Base-by-base conservation (phyloP, 1,140 invertebrate genomes). In the Anastrepha obliqua region DNA sequence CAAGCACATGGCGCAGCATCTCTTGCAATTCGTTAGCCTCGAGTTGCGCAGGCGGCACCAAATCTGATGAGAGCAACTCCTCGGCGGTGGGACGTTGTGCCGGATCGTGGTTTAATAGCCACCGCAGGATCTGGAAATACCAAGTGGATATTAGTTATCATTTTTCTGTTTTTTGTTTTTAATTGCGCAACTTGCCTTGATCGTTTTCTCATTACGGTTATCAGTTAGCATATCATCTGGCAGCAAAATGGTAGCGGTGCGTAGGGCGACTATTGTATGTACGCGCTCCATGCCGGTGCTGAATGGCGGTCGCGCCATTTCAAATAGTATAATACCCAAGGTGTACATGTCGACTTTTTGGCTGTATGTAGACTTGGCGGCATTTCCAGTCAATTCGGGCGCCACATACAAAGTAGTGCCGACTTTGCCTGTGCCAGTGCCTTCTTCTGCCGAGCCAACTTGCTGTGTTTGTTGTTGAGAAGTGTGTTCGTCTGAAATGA, bases 371-470 rank as follows among this genome's bases (percentile, higher is more conserved):
- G 95, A 95, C 93, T 97, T 97, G 0, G 94, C 93, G 0, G 94
- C 94, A 88, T 95, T 95, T 29, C 94, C 94, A 3, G 95, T 95
- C 20, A 99, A 93, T 94, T 99, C 98, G 0, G 98, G 98, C 1
- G 98, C 98, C 87, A 98, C 97, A 93, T 99, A 99, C 0, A 99
- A 94, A 3, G 97, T 97, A 58, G 98, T 99, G 51, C 98, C 98
- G 42, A 99, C 96, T 93, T 97, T 95, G 0, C 97, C 97, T 0
- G 97, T 98, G 86, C 96, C 93, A 47, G 96, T 96, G n/a, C 93
- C 93, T 88, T 94, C 93, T 89, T 92, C 92, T 2, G 88, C 90
- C 9, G 88, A 89, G 5, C 90, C 91, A 15, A 91, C 88, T 8
- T 92, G 89, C 7, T 58, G 29, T 5, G 86, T 51, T 6, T 87